Evolutionary conservation across 2,888 invertebrate genomes (phyloP).

Genomic region (Noctua janthe): DNA sequence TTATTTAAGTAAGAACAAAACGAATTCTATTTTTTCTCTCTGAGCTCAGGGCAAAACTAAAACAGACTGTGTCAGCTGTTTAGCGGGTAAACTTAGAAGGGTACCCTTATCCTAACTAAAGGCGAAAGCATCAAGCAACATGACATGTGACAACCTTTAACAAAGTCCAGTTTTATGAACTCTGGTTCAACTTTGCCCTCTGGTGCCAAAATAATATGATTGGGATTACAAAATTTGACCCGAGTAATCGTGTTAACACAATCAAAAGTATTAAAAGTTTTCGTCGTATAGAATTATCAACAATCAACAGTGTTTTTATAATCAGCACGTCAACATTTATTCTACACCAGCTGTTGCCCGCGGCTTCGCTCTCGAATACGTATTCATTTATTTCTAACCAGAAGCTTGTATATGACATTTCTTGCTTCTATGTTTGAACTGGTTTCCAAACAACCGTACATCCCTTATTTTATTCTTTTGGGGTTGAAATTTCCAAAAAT

Average conservation of each 20-base stretch:
- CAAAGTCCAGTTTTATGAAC: constrained; percentile 18
- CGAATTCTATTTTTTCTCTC: neutral
- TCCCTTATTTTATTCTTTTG: too few relatives aligned
- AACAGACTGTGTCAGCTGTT: constrained; percentile 6
- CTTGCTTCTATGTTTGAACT: too few relatives aligned
- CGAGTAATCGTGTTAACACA: neutral
- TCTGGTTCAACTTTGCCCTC: neutral
- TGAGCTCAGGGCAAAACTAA: neutral
- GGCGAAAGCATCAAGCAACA: constrained; percentile 3
- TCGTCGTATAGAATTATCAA: neutral
- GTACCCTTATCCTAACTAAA: constrained; percentile 22
- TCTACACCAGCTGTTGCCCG: too few relatives aligned
- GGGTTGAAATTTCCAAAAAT: too few relatives aligned
- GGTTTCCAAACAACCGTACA: too few relatives aligned
- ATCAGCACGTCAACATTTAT: neutral
- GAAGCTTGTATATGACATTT: too few relatives aligned
- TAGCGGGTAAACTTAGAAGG: constrained; percentile 5
- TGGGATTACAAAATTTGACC: constrained; percentile 17
- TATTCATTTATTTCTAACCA: too few relatives aligned
- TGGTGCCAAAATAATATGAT: constrained; percentile 8
- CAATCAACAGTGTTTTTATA: neutral
- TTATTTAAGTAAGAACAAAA: neutral
- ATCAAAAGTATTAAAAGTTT: neutral
- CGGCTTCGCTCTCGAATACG: too few relatives aligned
- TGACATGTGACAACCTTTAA: constrained; percentile 15